These are phyloP conservation scores for Chrosomus eos DNA, from an alignment of 2,797 vertebrate genomes.

Conservation along the genomic window DNA sequence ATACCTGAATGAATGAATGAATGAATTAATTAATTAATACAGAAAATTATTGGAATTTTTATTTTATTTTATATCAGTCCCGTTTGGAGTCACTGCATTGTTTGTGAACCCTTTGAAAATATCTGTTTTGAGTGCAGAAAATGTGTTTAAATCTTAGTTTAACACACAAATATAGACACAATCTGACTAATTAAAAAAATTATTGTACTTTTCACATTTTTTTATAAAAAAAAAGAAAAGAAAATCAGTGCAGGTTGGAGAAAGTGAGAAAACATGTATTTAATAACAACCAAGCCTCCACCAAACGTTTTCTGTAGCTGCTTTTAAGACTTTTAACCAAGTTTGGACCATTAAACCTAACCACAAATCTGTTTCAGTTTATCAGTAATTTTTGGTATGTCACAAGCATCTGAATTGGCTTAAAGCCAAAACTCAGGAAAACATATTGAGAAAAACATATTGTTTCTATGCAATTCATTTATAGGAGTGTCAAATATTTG, in stretches of 20 bases:
- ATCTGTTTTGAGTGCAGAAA: background rate
- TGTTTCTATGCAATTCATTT: slow-evolving; percentile 25
- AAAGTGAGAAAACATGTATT: background rate
- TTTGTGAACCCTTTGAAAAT: background rate
- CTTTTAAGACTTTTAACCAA: background rate
- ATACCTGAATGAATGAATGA: background rate
- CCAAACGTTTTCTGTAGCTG: background rate
- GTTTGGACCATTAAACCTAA: background rate
- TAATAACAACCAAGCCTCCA: background rate
- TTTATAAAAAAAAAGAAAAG: background rate
- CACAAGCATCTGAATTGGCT: background rate
- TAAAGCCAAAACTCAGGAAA: background rate
- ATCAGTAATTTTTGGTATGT: background rate
- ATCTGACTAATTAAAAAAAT: background rate
- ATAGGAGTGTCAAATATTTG: slow-evolving; percentile 56
- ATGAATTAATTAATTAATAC: background rate
- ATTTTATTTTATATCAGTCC: too few relatives aligned
- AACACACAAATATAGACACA: background rate
- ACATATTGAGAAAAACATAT: slow-evolving; percentile 28
- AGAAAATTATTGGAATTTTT: background rate
- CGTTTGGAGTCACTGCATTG: background rate
- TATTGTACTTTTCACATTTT: background rate
- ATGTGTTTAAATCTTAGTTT: background rate
- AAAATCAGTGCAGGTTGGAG: background rate
- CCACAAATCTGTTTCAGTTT: background rate